Evolutionary conservation across 2,113 vertebrate genomes (phyloP).

Genomic region (Aphelocoma coerulescens): DNA sequence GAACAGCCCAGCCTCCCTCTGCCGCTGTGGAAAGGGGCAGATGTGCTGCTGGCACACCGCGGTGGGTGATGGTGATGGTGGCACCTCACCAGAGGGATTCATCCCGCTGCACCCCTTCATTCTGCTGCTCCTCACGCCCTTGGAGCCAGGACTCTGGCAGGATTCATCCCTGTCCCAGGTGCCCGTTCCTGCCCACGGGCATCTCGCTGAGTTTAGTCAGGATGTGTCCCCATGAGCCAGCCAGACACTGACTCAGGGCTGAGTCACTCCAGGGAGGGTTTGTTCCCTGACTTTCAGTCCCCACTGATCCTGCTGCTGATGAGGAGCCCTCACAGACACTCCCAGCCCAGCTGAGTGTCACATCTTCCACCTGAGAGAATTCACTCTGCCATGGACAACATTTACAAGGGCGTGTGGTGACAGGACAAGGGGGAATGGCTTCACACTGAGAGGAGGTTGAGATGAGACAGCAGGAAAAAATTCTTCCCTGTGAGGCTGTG

Average conservation of each 20-base stretch:
- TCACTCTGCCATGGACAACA: background rate
- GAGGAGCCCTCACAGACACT: accelerated
- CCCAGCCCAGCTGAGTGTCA: background rate
- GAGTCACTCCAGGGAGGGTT: background rate
- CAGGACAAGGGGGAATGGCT: background rate
- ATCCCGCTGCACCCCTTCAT: accelerated
- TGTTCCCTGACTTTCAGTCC: background rate
- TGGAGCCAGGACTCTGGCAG: accelerated
- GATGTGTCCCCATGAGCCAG: background rate
- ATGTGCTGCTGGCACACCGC: background rate
- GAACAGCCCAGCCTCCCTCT: accelerated
- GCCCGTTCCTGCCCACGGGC: background rate
- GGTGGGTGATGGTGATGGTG: accelerated
- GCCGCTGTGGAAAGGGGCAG: accelerated
- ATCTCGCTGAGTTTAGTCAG: background rate
- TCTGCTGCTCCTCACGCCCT: accelerated
- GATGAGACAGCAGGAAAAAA: background rate
- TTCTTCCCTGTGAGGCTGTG: background rate
- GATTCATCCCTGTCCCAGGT: background rate
- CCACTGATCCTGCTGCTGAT: accelerated
- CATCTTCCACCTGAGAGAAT: background rate
- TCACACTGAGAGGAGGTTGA: background rate
- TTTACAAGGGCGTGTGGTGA: background rate
- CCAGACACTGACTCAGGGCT: background rate
- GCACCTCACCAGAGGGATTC: background rate